Evolutionary conservation across 2,797 vertebrate genomes (phyloP).

Genomic region (Rhabdomys pumilio): DNA sequence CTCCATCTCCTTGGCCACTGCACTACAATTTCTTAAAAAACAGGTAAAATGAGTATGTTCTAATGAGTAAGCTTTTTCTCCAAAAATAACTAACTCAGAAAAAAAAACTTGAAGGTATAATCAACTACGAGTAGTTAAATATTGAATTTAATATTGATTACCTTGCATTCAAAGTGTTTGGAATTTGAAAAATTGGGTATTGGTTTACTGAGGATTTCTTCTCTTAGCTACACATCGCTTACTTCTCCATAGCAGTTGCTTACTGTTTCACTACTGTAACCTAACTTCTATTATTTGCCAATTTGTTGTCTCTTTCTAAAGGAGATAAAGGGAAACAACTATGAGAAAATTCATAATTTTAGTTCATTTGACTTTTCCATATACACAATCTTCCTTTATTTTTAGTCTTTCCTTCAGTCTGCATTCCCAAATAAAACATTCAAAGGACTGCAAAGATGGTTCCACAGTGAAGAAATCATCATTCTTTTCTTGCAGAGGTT

Average conservation of each 20-base stretch:
- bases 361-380: background rate
- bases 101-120: background rate
- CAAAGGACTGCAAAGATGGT: background rate
- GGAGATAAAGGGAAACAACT: background rate
- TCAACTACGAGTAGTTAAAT: conserved; percentile 24
- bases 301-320: background rate
- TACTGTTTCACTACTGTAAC: background rate
- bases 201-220: background rate
- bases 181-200: background rate
- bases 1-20: no score
- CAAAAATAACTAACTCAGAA: conserved; percentile 37
- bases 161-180: background rate
- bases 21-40: background rate
- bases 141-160: conserved; percentile 1
- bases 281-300: background rate
- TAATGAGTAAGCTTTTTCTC: background rate
- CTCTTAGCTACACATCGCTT: background rate
- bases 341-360: conserved; percentile 31
- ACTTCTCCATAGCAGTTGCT: background rate
- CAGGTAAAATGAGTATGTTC: background rate
- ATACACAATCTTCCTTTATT: background rate
- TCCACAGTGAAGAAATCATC: background rate
- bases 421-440: background rate
- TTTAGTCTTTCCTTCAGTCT: conserved; percentile 17
- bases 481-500: background rate